Conservation (phyloP, 2,888 invertebrate genomes). For the Phaonia tiefii region DNA sequence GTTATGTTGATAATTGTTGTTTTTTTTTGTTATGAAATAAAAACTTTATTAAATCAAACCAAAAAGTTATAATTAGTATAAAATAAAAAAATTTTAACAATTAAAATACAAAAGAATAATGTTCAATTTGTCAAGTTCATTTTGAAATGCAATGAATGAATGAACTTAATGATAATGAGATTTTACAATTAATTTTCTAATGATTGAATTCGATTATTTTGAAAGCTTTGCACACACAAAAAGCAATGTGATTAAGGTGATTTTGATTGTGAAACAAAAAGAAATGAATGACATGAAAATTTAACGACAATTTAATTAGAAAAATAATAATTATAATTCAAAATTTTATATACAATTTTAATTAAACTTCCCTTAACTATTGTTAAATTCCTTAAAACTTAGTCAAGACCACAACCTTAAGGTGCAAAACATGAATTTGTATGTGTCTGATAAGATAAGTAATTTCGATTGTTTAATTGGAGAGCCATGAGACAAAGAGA, state of each 20-base stretch:
- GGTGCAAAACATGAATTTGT: slow-evolving; percentile 45
- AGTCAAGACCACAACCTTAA: slow-evolving; percentile 58
- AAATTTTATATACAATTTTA: slow-evolving; percentile 49
- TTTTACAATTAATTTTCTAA: slow-evolving; percentile 70
- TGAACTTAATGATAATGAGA: slow-evolving; percentile 68
- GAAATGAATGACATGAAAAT: slow-evolving; percentile 35
- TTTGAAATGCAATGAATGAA: no score
- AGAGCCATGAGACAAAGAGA: slow-evolving; percentile 25
- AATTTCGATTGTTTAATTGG: no score
- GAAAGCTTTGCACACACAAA: slow-evolving; percentile 74
- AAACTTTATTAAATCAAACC: slow-evolving; percentile 61
- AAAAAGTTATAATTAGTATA: slow-evolving; percentile 47
- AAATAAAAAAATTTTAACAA: slow-evolving; percentile 52
- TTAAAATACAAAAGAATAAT: slow-evolving; percentile 52
- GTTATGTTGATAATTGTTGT: slow-evolving; percentile 68
- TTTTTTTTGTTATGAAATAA: slow-evolving; percentile 70
- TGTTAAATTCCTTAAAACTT: slow-evolving; percentile 19
- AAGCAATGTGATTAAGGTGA: slow-evolving; percentile 72
- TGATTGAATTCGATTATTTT: slow-evolving; percentile 53
- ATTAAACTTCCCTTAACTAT: slow-evolving; percentile 6
- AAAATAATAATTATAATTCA: no score
- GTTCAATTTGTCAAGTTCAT: slow-evolving; percentile 41
- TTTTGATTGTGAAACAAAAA: slow-evolving; percentile 42
- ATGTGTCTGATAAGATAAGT: no score
- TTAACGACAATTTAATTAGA: slow-evolving; percentile 25